Base-by-base conservation (phyloP, 2,888 invertebrate genomes). In the Anthoptus insignis region DNA sequence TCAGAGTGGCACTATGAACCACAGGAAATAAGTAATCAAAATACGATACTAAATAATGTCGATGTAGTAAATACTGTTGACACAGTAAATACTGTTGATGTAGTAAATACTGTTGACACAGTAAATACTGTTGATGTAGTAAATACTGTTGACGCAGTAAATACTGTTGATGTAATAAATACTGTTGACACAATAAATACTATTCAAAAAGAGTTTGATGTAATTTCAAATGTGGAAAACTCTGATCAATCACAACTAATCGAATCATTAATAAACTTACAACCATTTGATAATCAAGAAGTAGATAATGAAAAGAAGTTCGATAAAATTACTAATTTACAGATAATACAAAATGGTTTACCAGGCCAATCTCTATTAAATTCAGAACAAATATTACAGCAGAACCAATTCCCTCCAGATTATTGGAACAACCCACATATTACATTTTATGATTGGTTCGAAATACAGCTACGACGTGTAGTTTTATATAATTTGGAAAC, bases 381-480 rank as follows among this genome's bases (percentile, higher is more conserved):
- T 1, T 11, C 45, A 13, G 21, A 21, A 11, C 21, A 1, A 9
- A n/a, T 42, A 21, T 21, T 45, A 13, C 21, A 21, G 21, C 45
- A 21, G 6, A 22, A 22, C 22, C 22, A 11, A 45, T 13, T 13
- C n/a, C 4, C 11, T n/a, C 4, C 5, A 13, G 13, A 45, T 3
- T 45, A 13, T 5, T 11, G 4, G 1, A 3, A 5, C 16, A 45
- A 22, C 13, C 45, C 21, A 16, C 22, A 45, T 6, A 45, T 45
- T 22, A 13, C 45, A 45, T 45, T 45, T 13, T 2, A 45, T 22
- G 45, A 45, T 45, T 45, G 45, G 45, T 45, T 45, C 13, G 22
- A 45, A 9, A 5, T 45, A 22, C 80, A 85, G 75, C 74, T 85
- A 50, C 64, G 74, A 52, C 63, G 63, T 39, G 72, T 83, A 8